Base-by-base conservation (phyloP, 2,888 invertebrate genomes). In the Tiphia femorata region DNA sequence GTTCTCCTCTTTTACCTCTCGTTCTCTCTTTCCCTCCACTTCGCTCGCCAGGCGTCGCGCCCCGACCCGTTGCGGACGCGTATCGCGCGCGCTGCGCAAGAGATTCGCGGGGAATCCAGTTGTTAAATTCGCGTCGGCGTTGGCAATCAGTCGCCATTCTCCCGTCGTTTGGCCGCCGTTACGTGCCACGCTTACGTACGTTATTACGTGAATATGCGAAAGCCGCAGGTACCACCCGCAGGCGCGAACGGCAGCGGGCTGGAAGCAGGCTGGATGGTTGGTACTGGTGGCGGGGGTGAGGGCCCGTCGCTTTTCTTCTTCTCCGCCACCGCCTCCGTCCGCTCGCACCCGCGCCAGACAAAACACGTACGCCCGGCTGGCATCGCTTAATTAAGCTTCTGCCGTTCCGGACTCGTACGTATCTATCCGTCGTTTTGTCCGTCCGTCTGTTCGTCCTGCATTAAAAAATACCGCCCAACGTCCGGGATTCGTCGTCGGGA, bases 81-180 rank as follows among this genome's bases (percentile, higher is more conserved):
- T 51, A 40, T 46, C 49, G 46, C 48, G 52, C 48, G 41, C 56
- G 62, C n/a, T n/a, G n/a, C n/a, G n/a, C n/a, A n/a, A n/a, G n/a
- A n/a, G n/a, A 62, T 70, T 72, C 58, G 60, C 23, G 56, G 61
- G 61, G 68, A 73, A 73, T 71, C 59, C 62, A 52, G 68, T n/a
- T 55, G 69, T 70, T 70, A 68, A 74, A 71, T 75, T 70, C 63
- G 56, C 70, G 58, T 47, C 63, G 70, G 58, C 72, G 62, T 72
- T n/a, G 67, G 75, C 75, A 77, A 77, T 77, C 77, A 77, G 76
- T 70, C 64, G 68, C 74, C 70, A 76, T 77, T 77, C 72, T 74
- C 56, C 60, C 48, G 58, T 61, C 64, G 65, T 67, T 67, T 66
- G 62, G 63, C 54, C 61, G 63, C 66, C 62, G 71, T 67, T 70